Evolutionary conservation across 2,888 invertebrate species (phyloP).

Genomic region (Athalia circularis): DNA sequence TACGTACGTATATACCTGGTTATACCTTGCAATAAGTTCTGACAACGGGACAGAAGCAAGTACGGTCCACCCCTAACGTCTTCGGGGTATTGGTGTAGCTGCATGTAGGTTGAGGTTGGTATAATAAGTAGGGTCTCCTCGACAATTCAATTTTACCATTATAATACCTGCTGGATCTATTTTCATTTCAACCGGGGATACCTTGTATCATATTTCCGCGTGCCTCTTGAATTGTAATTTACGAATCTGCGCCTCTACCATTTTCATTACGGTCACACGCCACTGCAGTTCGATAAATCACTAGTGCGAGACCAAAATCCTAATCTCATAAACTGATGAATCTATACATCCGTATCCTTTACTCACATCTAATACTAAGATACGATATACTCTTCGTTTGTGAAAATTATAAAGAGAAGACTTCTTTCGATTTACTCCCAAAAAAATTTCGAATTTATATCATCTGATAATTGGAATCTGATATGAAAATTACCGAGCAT

Average conservation of each 20-base stretch:
- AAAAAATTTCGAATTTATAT: too few species aligned
- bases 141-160: slow-evolving; percentile 3
- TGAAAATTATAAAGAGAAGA: too few species aligned
- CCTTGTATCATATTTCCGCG: neutral
- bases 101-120: neutral
- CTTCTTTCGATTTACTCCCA: too few species aligned
- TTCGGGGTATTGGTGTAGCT: neutral
- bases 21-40: neutral
- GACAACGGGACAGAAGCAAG: neutral
- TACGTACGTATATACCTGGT: neutral
- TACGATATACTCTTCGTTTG: neutral
- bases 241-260: slow-evolving; percentile 5
- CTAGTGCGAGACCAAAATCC: slow-evolving; percentile 29
- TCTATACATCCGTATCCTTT: neutral
- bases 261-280: slow-evolving; percentile 41
- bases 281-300: slow-evolving; percentile 37
- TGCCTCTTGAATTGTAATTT: slow-evolving; percentile 12
- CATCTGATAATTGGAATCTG: too few species aligned
- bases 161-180: neutral
- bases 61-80: neutral
- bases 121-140: neutral
- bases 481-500: too few species aligned
- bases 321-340: slow-evolving; percentile 14
- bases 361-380: neutral
- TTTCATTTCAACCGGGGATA: neutral